These are phyloP conservation scores for Chondrilla cf. caribensis DNA, from an alignment of 37 sponge, comb jelly and placozoan species.

Conservation along the genomic window DNA sequence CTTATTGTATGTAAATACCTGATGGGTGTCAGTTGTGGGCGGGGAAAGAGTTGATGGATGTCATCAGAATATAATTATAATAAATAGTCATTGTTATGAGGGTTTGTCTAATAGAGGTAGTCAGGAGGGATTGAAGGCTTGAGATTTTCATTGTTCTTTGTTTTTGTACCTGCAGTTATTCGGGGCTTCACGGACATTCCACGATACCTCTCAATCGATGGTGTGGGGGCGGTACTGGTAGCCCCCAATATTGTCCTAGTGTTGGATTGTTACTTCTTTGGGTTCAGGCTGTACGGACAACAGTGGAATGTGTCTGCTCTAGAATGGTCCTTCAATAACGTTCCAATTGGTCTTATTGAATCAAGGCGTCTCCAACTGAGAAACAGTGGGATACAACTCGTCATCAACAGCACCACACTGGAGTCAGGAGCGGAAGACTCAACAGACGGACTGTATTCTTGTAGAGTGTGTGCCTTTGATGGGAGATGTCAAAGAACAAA, in stretches of 20 bases:
- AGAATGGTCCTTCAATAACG: not conserved
- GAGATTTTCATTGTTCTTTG: no score
- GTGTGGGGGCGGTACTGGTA: not conserved
- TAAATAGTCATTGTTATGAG: no score
- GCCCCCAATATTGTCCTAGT: not conserved
- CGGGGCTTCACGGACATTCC: not conserved
- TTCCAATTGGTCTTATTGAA: not conserved
- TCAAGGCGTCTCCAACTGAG: not conserved
- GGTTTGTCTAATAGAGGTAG: no score
- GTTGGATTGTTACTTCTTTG: not conserved
- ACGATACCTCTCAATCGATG: not conserved
- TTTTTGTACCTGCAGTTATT: not conserved
- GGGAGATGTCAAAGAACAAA: not conserved
- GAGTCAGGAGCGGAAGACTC: not conserved
- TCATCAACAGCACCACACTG: constrained; percentile 9
- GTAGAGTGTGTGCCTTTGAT: not conserved
- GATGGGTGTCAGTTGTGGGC: no score
- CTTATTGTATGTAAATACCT: no score
- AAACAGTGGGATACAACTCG: not conserved
- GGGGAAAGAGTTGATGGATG: no score
- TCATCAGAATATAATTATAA: no score
- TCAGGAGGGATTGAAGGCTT: no score
- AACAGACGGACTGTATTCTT: constrained; percentile 12
- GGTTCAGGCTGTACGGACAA: not conserved
- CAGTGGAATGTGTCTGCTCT: not conserved